Base-by-base conservation (phyloP, 2,113 vertebrate genomes). In the Entomyzon cyanotis region DNA sequence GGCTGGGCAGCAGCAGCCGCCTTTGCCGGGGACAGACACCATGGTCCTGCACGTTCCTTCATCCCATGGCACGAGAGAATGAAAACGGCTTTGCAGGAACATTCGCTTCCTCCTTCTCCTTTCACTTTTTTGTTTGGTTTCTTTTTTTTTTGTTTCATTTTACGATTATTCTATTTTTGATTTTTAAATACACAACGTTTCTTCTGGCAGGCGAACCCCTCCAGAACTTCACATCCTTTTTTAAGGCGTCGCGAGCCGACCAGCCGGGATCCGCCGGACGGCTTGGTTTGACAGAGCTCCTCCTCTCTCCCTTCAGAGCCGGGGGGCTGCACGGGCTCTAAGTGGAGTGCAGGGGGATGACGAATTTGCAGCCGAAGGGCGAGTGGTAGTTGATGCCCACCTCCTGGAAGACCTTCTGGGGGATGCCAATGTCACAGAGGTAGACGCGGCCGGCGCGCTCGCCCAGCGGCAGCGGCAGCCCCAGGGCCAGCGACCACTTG, bases 331-430 rank as follows among this genome's bases (percentile, higher is more conserved):
- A 9, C 1, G 4, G 25, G 37, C 84, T 96, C 96, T 99, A 99
- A 31, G 98, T 98, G 28, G 99, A 99, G 79, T 99, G 99, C 91
- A 99, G 95, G 1, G 99, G 99, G 91, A 99, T 99, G 96, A 99
- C 99, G 5, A 99, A 99, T 94, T 99, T 99, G 98, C 99, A 99
- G 79, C 99, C 99, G 2, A 99, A 99, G 22, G 99, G 99, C 0
- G 99, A 99, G 97, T 98, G 99, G 97, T 99, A 99, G 94, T 98
- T 99, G 96, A 99, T 99, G 87, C 99, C 99, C 93, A 99, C 99
- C 93, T 99, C 99, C 87, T 99, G 98, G 91, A 99, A 99, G 49
- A 99, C 99, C 86, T 99, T 99, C 85, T 98, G 98, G 37, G 99
- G 99, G 58, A 99, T 97, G 91, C 99, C 99, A 35, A 99, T 99